Conservation (phyloP, 2,113 vertebrate genomes). For the Columba livia region DNA sequence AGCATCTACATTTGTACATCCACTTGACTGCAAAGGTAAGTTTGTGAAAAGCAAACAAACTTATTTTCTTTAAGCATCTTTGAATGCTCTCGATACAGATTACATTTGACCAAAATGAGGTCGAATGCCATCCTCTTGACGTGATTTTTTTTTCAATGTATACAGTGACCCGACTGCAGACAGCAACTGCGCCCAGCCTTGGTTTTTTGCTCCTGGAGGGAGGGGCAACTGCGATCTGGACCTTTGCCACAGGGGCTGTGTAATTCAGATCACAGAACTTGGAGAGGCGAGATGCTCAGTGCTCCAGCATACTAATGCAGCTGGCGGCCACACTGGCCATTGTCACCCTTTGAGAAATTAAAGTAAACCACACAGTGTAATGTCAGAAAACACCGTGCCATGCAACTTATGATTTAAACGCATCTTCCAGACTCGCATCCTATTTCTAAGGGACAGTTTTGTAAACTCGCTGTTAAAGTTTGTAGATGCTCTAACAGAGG, state of each 20-base stretch:
- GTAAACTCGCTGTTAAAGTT: not conserved
- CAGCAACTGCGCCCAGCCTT: constrained; percentile 5
- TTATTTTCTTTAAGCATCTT: not conserved
- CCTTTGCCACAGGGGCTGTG: constrained; percentile 56
- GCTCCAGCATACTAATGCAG: constrained; percentile 65
- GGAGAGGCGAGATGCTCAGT: constrained; percentile 56
- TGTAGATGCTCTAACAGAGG: not conserved
- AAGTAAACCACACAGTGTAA: not conserved
- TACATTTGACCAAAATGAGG: not conserved
- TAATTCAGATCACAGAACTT: constrained; percentile 71
- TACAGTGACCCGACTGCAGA: constrained; percentile 32
- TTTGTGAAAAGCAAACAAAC: not conserved
- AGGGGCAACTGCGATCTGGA: constrained; percentile 62
- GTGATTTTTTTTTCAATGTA: not conserved
- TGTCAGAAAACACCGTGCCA: not conserved
- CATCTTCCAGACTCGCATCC: not conserved
- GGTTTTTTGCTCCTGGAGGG: constrained; percentile 10
- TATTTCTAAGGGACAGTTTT: not conserved
- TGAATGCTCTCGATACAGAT: not conserved
- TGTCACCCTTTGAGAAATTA: constrained; percentile 39
- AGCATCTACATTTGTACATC: not conserved
- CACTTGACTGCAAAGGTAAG: not conserved
- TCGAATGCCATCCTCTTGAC: not conserved
- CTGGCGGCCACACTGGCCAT: constrained; percentile 7
- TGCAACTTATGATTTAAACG: not conserved